Percentiles rank a stretch among this genome's conserved stretches.
phyloP scores from a whole-genome alignment of 2,797 vertebrate species.

The Falco novaeseelandiae region DNA sequence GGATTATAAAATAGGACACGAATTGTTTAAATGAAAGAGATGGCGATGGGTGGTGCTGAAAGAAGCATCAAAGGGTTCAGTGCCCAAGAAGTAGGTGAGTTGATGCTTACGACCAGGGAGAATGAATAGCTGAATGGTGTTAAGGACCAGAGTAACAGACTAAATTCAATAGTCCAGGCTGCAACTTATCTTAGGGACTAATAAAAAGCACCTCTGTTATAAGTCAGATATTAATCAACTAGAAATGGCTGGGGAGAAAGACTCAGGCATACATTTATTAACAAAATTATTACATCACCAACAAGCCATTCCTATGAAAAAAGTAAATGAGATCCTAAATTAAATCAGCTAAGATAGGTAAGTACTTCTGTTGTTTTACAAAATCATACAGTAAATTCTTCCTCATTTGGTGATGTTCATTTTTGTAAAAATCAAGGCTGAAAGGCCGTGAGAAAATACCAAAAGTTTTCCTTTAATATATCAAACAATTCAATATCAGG shows the following conservation, averaged over 20 bases:
- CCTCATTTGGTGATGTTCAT: background rate
- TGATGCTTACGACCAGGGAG: background rate
- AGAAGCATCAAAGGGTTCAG: background rate
- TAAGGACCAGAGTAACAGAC: background rate
- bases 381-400: background rate
- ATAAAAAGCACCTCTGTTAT: background rate
- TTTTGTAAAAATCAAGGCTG: background rate
- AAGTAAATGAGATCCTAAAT: background rate
- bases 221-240: background rate
- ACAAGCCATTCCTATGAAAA: background rate
- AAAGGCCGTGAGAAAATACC: background rate
- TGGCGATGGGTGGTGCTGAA: background rate
- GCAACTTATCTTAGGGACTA: background rate
- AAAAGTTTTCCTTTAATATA: background rate
- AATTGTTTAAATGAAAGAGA: background rate
- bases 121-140: background rate
- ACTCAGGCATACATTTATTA: background rate
- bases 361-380: background rate
- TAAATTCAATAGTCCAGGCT: background rate
- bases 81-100: background rate
- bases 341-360: background rate
- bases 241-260: background rate
- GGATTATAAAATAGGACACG: background rate
- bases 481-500: background rate
- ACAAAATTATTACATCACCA: background rate